Conservation (phyloP, 1,140 invertebrate genomes). For the Metopolophium dirhodum region DNA sequence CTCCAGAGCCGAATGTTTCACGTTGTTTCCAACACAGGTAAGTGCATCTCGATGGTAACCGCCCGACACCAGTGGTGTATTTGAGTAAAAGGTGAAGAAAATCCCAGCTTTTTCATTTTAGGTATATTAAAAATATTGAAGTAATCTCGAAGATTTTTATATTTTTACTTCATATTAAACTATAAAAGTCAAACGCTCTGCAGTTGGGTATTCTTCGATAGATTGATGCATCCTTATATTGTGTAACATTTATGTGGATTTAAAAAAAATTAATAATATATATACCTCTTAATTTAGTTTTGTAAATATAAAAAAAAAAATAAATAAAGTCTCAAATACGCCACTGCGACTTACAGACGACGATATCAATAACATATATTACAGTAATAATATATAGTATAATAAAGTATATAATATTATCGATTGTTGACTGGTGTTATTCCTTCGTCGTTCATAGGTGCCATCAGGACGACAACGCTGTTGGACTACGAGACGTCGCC, state of each 20-base stretch:
- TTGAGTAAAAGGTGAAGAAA: neutral
- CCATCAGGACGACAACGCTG: slow-evolving; percentile 76
- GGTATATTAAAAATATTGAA: neutral
- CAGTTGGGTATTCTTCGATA: too few species aligned
- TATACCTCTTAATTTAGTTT: neutral
- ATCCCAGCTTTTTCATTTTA: neutral
- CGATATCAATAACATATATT: neutral
- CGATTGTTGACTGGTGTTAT: neutral
- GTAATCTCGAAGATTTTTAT: too few species aligned
- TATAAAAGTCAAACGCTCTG: neutral
- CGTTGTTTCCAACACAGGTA: slow-evolving; percentile 83
- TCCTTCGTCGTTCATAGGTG: slow-evolving; percentile 65
- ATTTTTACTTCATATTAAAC: neutral
- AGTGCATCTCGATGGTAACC: neutral
- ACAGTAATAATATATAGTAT: neutral
- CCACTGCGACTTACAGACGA: neutral
- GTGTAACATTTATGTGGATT: neutral
- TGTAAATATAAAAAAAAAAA: neutral
- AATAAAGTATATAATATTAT: neutral
- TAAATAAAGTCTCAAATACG: neutral
- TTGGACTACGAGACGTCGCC: slow-evolving; percentile 83
- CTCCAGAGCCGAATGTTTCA: slow-evolving; percentile 77
- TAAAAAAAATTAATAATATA: neutral
- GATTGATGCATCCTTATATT: neutral
- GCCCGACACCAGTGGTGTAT: neutral